Conservation (phyloP, 2,797 vertebrate species). For the Lutjanus argentimaculatus region DNA sequence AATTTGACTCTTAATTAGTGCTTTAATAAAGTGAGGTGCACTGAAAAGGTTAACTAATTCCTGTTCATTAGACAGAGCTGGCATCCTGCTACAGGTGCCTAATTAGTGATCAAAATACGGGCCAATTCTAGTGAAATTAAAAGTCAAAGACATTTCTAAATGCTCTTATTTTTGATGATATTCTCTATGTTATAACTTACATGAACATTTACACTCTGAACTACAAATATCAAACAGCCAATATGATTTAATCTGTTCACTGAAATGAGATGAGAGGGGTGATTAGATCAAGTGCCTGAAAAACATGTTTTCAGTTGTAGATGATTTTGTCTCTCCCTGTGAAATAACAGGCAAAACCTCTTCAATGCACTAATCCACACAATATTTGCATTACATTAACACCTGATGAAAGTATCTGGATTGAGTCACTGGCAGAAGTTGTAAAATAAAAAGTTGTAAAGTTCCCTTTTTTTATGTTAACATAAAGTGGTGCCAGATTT, state of each 20-base stretch:
- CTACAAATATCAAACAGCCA: neutral
- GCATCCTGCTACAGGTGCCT: conserved; percentile 3
- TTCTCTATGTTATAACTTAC: neutral
- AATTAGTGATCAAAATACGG: conserved; percentile 17
- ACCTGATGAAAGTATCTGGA: neutral
- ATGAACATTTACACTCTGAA: neutral
- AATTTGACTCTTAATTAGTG: conserved; percentile 43
- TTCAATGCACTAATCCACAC: neutral
- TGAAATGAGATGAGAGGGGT: neutral
- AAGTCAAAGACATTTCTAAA: neutral
- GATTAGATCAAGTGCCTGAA: neutral
- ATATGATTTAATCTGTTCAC: conserved; percentile 7
- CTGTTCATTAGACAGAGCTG: too few relatives aligned
- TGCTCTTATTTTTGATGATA: neutral
- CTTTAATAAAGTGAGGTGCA: conserved; percentile 29
- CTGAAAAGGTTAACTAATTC: conserved; percentile 41
- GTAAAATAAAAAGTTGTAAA: neutral
- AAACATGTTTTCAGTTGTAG: neutral
- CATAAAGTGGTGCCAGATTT: neutral
- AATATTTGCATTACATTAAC: neutral
- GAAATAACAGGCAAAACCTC: neutral
- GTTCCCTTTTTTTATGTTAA: neutral
- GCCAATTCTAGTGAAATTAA: neutral
- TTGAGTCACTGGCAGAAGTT: neutral
- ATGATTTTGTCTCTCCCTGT: neutral